Base-by-base conservation (phyloP, 92 coral and sea anemone species). In the Umimayanthus chanpuru region DNA sequence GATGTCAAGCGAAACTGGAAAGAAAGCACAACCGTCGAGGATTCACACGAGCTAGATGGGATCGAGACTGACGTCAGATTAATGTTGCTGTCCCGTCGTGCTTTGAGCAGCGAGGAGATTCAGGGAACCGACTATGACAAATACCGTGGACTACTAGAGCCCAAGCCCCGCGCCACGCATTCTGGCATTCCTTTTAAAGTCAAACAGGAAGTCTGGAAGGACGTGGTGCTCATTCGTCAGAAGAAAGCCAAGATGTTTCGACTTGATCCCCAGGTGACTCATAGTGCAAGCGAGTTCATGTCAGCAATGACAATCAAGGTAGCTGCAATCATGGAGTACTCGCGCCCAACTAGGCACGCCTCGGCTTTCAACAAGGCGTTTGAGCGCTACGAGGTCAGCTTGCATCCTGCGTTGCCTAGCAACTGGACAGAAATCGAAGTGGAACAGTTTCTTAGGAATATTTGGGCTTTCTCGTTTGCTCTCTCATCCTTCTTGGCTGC, bases 1-100 rank as follows among this genome's bases (percentile, higher is more conserved):
- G 99, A 97, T 44, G 93, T 97, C 29, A 97, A 97, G 83, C 91
- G 99, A 16, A 88, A 92, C 11, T 97, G 99, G 99, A 89, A 91
- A 47, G 92, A 91, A 83, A 94, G 90, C 66, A 90, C 78, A 0
- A 81, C 55, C 28, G 73, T 88, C 4, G 89, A 88, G 30, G 95
- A 89, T 32, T 50, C 89, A 26, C 72, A 80, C 32, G 90, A 81
- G 11, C 88, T 92, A 44, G 99, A 97, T 82, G 99, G 99, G 75
- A 83, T 76, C 29, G 99, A 97, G 89, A 90, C 93, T 89, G 99
- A 97, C 74, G 95, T 95, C 77, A 91, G 99, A n/a, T 95, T 97
- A 30, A 89, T 97, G 75, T 88, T 97, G 72, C 43, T 79, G 87
- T 94, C 98, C 77, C 93, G 97, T 81, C 99, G 96, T 82, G 91